These are phyloP conservation scores for Pristionchus mayeri DNA, from an alignment of 2,888 invertebrate genomes.

Conservation along the genomic window DNA sequence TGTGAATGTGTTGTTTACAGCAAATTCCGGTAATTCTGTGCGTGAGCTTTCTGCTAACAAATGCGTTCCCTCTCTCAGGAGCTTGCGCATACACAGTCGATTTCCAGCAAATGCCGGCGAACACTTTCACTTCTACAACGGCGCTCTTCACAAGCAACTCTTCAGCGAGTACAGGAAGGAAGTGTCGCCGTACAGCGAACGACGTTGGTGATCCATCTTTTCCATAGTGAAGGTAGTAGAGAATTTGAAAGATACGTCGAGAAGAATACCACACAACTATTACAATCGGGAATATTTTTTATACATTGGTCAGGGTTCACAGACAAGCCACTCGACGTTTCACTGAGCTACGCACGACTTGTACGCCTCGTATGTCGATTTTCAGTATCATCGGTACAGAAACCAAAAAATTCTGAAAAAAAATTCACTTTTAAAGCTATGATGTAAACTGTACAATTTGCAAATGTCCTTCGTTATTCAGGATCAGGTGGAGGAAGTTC, in stretches of 20 bases:
- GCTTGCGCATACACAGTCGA: no score
- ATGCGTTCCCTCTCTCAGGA: neutral
- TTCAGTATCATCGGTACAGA: neutral
- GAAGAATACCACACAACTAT: no score
- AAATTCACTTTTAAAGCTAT: no score
- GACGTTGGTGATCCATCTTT: no score
- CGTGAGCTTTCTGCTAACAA: neutral
- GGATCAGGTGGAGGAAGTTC: conserved; percentile 25
- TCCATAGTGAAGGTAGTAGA: no score
- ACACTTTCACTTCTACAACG: neutral
- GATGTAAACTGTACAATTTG: no score
- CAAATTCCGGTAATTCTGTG: no score
- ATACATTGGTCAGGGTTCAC: neutral
- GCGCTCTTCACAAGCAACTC: neutral
- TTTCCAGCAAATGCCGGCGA: neutral
- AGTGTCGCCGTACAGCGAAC: conserved; percentile 25
- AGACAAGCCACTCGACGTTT: neutral
- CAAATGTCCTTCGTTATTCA: neutral
- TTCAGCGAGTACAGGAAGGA: neutral
- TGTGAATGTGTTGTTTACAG: neutral
- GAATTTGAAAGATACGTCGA: no score
- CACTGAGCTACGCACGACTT: conserved; percentile 23
- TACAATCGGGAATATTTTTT: no score
- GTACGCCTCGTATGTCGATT: neutral
- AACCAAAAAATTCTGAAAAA: no score